phyloP scores from a whole-genome alignment of 2,888 invertebrate species.

The Cephus spinipes region DNA sequence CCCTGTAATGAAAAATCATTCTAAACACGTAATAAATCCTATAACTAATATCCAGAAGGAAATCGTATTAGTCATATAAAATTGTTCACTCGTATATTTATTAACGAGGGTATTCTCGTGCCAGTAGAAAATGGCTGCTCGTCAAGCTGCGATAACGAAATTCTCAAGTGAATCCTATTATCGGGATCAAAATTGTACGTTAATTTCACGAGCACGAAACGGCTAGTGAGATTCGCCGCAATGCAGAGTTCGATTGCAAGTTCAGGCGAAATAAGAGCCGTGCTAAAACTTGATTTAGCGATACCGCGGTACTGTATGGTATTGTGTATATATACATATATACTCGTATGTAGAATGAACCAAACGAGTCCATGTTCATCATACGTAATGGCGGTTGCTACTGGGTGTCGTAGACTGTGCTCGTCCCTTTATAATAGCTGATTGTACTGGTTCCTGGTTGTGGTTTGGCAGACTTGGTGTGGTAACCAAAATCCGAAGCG shows the following conservation, averaged over 20 bases:
- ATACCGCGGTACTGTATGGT: background rate
- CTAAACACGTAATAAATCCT: background rate
- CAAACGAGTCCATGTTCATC: constrained; percentile 15
- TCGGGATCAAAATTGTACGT: background rate
- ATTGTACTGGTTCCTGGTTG: background rate
- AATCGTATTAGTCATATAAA: background rate
- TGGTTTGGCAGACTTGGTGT: background rate
- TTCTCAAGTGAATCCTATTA: background rate
- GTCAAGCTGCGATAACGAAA: background rate
- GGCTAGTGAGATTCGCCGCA: constrained; percentile 32
- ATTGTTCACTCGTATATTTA: background rate
- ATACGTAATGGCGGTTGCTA: constrained; percentile 7
- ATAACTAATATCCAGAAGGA: background rate
- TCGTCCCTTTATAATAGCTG: background rate
- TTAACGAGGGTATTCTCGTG: background rate
- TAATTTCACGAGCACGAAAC: constrained; percentile 17
- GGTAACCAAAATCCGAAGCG: constrained; percentile 13
- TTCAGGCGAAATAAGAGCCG: constrained; percentile 30
- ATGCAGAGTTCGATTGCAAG: constrained; percentile 41
- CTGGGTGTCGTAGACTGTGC: constrained; percentile 11
- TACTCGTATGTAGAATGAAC: constrained; percentile 8
- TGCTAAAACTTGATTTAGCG: constrained; percentile 23
- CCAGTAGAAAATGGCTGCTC: background rate
- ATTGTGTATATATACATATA: background rate
- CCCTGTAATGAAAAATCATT: background rate